Base-by-base conservation (phyloP, 2,888 invertebrate genomes). In the Aquatica leii region DNA sequence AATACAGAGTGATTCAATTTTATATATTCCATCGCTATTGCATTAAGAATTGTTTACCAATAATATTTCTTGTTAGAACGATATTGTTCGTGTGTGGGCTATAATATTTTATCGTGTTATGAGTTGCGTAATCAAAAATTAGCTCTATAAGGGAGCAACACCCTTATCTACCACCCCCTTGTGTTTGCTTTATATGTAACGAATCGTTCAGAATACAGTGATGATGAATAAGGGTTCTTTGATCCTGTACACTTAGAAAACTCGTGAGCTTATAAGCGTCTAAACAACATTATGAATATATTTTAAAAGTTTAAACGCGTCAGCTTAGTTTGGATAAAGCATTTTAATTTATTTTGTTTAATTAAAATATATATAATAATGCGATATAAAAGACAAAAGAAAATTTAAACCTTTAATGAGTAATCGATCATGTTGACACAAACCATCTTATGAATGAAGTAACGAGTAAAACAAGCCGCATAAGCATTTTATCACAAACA, bases 51-150 rank as follows among this genome's bases (percentile, higher is more conserved):
- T 56, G 49, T 62, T 55, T 49, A 55, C 54, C 40, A 24, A 35
- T 48, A 41, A 59, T 59, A 56, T 59, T 61, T 17, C 52, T 65
- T 49, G 48, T 65, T 65, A 58, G 41, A 34, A 5, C 4, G 40
- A 15, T 34, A 55, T 61, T 61, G 70, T 68, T 71, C 72, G 75
- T 74, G 74, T 76, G 77, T 74, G 77, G 75, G 75, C 75, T 74
- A 70, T 68, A 69, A 54, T 66, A 75, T 73, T 76, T 75, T 76
- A 76, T 76, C 76, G 72, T 74, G 73, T 76, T 69, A 77, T 77
- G 77, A 77, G 77, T 80, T 79, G 74, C 77, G 78, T 77, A 80
- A 80, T 79, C 78, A 80, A 78, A 77, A 75, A 79, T 78, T 77
- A 76, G 77, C 73, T 74, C 71, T 72, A 69, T 73, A 69, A 59